Base-by-base conservation (phyloP, 2,113 vertebrate genomes). In the Neopipo cinnamomea region DNA sequence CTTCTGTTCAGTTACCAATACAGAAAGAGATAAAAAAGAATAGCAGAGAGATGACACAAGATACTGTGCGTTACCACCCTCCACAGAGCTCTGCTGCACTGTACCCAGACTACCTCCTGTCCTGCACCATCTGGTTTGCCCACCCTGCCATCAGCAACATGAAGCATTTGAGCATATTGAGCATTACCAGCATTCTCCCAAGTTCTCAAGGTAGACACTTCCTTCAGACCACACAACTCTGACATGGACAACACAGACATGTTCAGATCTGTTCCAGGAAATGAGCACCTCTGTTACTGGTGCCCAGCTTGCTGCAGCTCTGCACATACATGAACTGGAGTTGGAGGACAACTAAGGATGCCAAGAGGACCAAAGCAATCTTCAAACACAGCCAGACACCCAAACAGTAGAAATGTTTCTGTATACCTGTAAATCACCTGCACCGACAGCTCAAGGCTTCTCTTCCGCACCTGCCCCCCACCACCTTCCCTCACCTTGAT, bases 401-500 rank as follows among this genome's bases (percentile, higher is more conserved):
- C 78, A 17, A 73, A 66, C 7, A 88, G 30, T 63, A 88, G 30
- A 85, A 85, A 77, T 27, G 16, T 76, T 93, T 95, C 58, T 80
- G 23, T 73, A 79, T 76, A 89, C 77, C 88, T 88, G 72, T 53
- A 74, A 71, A 67, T 56, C 63, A 71, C 59, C 79, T 74, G 82
- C 75, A 71, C 37, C 0, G 0, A 85, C 22, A 84, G 85, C 93
- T 88, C 79, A 77, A 76, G 52, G 55, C 47, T 88, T 88, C 72
- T 86, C 55, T 88, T 74, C 90, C 0, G 1, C 44, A 78, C 63
- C 35, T 65, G 56, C 24, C 61, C 70, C 62, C 73, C 47, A 16
- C 27, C 14, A 73, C 78, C 50, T 77, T n/a, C 59, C 65, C 97
- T 98, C 96, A 99, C 99, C 99, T 98, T 99, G 74, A 99, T 99